These are phyloP conservation scores for Drosophila neocordata DNA, from an alignment of 1,140 invertebrate genomes.

Conservation along the genomic window DNA sequence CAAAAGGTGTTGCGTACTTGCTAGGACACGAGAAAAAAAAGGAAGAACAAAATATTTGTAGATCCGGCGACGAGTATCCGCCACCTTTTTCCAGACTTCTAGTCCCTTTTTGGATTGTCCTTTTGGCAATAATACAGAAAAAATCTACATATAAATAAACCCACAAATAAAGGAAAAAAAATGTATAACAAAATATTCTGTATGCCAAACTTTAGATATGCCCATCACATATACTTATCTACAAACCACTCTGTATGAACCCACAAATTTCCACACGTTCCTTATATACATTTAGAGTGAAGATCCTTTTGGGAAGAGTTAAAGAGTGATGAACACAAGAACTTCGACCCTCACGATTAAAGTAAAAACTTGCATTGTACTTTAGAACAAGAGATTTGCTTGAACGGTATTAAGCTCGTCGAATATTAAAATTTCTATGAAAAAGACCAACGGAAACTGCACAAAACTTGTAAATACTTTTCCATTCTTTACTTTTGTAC, in stretches of 20 bases:
- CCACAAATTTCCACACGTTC: not conserved
- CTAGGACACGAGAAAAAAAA: slow-evolving; percentile 46
- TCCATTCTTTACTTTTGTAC: slow-evolving; percentile 14
- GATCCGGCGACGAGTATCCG: slow-evolving; percentile 71
- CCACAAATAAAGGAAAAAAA: slow-evolving; percentile 60
- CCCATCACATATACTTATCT: not conserved
- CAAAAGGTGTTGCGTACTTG: slow-evolving; percentile 66
- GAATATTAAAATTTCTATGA: not conserved
- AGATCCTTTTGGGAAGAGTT: not conserved
- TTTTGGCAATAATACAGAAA: slow-evolving; percentile 52
- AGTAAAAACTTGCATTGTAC: not conserved
- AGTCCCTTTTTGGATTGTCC: slow-evolving; percentile 48
- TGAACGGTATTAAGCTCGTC: not conserved
- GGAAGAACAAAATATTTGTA: slow-evolving; percentile 24
- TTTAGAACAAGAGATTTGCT: not conserved
- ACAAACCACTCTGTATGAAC: not conserved
- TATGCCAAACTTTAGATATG: slow-evolving; percentile 3
- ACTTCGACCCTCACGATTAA: not conserved
- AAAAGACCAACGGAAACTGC: slow-evolving; percentile 49
- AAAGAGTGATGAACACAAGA: not conserved
- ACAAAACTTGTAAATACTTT: slow-evolving; percentile 49
- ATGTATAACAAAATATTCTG: slow-evolving; percentile 6
- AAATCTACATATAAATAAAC: slow-evolving; percentile 81
- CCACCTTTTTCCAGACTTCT: slow-evolving; percentile 37
- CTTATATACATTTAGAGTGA: no score